A percentile compares a stretch with the other conserved stretches of the same genome.
phyloP scores from a whole-genome alignment of 2,888 invertebrate species.

The Diachrysia chrysitis region DNA sequence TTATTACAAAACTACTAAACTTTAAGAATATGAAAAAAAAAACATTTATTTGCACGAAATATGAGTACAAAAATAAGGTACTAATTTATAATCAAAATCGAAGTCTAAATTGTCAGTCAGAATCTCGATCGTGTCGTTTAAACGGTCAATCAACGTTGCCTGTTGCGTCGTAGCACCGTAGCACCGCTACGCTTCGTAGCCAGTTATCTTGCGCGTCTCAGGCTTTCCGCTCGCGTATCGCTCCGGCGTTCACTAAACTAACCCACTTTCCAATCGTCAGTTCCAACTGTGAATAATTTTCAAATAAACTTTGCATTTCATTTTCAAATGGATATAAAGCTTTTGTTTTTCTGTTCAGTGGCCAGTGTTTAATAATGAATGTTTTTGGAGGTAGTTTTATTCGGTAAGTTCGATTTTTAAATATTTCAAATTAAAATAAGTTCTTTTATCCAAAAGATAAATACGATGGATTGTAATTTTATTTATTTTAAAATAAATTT shows the following conservation, averaged over 20 bases:
- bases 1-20: neutral
- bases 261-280: constrained; percentile 70
- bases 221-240: constrained; percentile 79
- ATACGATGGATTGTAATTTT: constrained; percentile 9
- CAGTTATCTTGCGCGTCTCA: constrained; percentile 81
- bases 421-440: constrained; percentile 28
- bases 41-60: no score
- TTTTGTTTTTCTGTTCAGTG: constrained; percentile 57
- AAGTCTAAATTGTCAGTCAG: constrained; percentile 31
- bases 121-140: constrained; percentile 36
- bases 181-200: constrained; percentile 75
- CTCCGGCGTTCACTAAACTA: constrained; percentile 66
- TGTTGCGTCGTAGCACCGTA: constrained; percentile 80
- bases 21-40: neutral
- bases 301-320: constrained; percentile 51
- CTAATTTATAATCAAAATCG: neutral
- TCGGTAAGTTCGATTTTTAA: constrained; percentile 63
- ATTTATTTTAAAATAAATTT: neutral
- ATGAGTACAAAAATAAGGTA: no score
- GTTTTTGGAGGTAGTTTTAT: constrained; percentile 58
- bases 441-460: constrained; percentile 13
- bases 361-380: constrained; percentile 65
- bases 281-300: constrained; percentile 59
- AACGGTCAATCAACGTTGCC: constrained; percentile 66
- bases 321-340: constrained; percentile 64